Percentiles rank a stretch among this genome's conserved stretches.
These are phyloP conservation scores for Noctilio leporinus DNA, from an alignment of 2,113 vertebrate species.

Conservation along the genomic window DNA sequence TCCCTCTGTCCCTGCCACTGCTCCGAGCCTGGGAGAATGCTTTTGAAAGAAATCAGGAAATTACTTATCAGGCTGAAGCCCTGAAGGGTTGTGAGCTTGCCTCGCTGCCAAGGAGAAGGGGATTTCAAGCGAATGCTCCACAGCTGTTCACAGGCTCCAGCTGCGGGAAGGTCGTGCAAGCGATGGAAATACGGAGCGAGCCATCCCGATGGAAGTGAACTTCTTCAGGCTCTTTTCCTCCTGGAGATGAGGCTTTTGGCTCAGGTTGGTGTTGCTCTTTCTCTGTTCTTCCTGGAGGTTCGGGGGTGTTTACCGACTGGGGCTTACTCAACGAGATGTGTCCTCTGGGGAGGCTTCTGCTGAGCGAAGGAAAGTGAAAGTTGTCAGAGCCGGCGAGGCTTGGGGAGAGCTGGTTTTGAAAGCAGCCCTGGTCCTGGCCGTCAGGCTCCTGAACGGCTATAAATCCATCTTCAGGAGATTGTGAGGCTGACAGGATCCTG, in stretches of 20 bases:
- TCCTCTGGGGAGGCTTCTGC: not conserved
- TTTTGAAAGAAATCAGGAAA: constrained; percentile 71
- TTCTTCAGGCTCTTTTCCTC: constrained; percentile 44
- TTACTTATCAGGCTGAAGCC: constrained; percentile 69
- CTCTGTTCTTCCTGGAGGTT: not conserved
- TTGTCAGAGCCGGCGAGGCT: not conserved
- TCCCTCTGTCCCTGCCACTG: not conserved
- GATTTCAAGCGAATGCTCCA: constrained; percentile 53
- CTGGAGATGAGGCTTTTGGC: constrained; percentile 20
- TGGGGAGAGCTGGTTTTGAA: not conserved
- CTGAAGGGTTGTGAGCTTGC: constrained; percentile 52
- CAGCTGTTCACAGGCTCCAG: constrained; percentile 74
- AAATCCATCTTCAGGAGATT: not conserved
- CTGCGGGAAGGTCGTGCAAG: constrained; percentile 70
- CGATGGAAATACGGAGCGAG: constrained; percentile 74
- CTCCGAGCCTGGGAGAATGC: constrained; percentile 39
- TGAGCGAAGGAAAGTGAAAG: constrained; percentile 30
- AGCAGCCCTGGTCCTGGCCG: not conserved
- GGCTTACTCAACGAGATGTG: constrained; percentile 3
- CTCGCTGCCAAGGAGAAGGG: constrained; percentile 62
- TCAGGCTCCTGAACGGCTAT: not conserved
- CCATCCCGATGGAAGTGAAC: not conserved
- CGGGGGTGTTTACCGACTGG: constrained; percentile 20
- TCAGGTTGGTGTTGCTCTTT: not conserved
- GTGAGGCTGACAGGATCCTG: not conserved